Conservation (phyloP, 2,888 invertebrate species). For the Hyposoter didymator region DNA sequence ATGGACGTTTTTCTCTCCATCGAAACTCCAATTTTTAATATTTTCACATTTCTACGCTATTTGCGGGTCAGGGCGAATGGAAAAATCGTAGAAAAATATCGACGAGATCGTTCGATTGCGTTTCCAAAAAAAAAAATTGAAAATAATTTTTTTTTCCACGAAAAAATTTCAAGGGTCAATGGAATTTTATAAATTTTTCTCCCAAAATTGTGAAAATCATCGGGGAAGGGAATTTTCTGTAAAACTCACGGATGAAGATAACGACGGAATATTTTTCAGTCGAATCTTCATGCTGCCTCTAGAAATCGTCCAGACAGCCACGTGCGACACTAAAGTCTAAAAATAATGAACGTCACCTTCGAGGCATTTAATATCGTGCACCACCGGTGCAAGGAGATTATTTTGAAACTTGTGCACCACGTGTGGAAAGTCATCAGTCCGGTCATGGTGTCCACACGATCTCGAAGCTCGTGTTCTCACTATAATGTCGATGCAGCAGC, state of each 20-base stretch:
- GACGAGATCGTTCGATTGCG: too few relatives aligned
- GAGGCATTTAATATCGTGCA: slow-evolving; percentile 35
- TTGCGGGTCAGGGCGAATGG: too few relatives aligned
- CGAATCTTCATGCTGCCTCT: neutral
- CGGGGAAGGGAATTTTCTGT: neutral
- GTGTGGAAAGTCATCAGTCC: slow-evolving; percentile 15
- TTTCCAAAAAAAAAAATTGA: too few relatives aligned
- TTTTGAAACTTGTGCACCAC: slow-evolving; percentile 24
- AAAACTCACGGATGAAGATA: neutral
- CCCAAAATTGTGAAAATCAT: too few relatives aligned
- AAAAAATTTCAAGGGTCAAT: too few relatives aligned
- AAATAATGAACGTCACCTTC: slow-evolving; percentile 39
- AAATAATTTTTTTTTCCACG: too few relatives aligned
- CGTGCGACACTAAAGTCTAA: slow-evolving; percentile 25
- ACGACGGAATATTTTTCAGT: neutral
- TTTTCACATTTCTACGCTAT: neutral
- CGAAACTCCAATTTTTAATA: neutral
- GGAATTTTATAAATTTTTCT: too few relatives aligned
- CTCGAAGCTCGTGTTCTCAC: neutral
- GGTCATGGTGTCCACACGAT: neutral
- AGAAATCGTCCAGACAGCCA: neutral
- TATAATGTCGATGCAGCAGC: neutral
- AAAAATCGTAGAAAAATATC: too few relatives aligned
- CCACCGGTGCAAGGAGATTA: slow-evolving; percentile 28
- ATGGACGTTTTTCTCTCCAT: neutral